Conservation (phyloP, 2,888 invertebrate species). For the Drosophila cracens region DNA sequence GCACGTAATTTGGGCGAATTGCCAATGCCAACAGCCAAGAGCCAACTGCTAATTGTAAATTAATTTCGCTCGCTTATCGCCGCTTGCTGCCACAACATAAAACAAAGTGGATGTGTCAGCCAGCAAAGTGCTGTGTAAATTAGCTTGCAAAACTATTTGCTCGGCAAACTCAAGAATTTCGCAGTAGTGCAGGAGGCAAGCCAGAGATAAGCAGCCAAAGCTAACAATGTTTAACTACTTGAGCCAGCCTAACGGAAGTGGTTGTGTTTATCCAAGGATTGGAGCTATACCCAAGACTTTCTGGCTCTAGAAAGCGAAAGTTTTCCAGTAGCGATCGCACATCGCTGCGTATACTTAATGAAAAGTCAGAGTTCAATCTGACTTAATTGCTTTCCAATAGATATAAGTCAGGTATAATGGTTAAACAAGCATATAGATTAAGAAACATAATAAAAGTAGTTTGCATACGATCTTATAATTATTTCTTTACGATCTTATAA, state of each 20-base stretch:
- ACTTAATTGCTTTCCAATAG: conserved; percentile 37
- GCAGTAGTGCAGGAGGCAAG: conserved; percentile 51
- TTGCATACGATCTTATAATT: not conserved
- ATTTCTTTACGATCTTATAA: not conserved
- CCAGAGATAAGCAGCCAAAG: conserved; percentile 40
- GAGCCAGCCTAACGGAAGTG: conserved; percentile 62
- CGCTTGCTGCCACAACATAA: conserved; percentile 50
- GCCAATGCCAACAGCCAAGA: conserved; percentile 43
- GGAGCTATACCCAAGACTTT: conserved; percentile 12
- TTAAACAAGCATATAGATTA: conserved; percentile 1
- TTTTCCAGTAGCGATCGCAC: conserved; percentile 15
- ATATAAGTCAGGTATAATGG: not conserved
- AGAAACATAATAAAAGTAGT: not conserved
- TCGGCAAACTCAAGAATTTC: conserved; percentile 62
- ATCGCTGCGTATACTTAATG: conserved; percentile 59
- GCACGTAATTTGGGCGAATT: conserved; percentile 67
- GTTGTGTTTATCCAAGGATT: conserved; percentile 48
- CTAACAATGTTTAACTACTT: conserved; percentile 51
- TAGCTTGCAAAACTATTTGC: conserved; percentile 69
- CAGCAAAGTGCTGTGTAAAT: conserved; percentile 79
- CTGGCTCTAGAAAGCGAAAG: conserved; percentile 41
- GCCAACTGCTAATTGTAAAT: conserved; percentile 74
- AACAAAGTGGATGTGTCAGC: conserved; percentile 67
- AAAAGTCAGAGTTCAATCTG: conserved; percentile 54
- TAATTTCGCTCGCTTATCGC: conserved; percentile 74